A percentile compares a stretch with the other conserved stretches of the same genome.
phyloP scores from a whole-genome alignment of 2,888 invertebrate species.

The Lordiphosa fenestrarum region DNA sequence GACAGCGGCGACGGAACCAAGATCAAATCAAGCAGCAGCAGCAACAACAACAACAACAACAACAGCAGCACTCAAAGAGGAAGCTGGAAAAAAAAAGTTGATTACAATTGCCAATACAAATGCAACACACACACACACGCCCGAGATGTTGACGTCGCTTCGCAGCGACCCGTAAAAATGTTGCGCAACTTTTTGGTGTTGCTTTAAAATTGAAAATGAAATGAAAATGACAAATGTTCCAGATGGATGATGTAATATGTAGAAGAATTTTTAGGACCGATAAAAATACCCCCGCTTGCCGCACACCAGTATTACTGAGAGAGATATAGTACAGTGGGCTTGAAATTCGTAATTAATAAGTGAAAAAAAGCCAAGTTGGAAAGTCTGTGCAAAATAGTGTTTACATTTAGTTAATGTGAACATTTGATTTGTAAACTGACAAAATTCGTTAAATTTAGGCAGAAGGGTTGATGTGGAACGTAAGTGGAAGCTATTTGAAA shows the following conservation, averaged over 20 bases:
- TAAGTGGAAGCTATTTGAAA: no score
- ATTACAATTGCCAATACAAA: constrained; percentile 69
- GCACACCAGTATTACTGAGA: neutral
- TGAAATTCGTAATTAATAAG: no score
- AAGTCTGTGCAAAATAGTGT: neutral
- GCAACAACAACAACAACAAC: no score
- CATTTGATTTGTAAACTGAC: no score
- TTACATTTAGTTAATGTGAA: no score
- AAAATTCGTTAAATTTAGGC: no score
- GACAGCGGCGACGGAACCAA: constrained; percentile 29
- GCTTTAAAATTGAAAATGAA: constrained; percentile 34
- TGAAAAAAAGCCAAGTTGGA: no score
- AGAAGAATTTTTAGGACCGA: constrained; percentile 42
- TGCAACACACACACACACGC: constrained; percentile 34
- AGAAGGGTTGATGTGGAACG: no score
- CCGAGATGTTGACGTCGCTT: neutral
- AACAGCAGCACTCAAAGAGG: constrained; percentile 27
- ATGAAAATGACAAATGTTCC: constrained; percentile 44
- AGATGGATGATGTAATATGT: constrained; percentile 60
- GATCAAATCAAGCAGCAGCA: constrained; percentile 44
- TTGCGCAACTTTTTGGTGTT: no score
- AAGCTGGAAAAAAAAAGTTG: constrained; percentile 39
- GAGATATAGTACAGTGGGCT: constrained; percentile 14
- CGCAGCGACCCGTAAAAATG: neutral
- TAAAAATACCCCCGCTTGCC: constrained; percentile 4